A percentile compares a stretch with the other conserved stretches of the same genome.
Conservation (phyloP, 2,797 vertebrate genomes). For the Neoniphon sammara region DNA sequence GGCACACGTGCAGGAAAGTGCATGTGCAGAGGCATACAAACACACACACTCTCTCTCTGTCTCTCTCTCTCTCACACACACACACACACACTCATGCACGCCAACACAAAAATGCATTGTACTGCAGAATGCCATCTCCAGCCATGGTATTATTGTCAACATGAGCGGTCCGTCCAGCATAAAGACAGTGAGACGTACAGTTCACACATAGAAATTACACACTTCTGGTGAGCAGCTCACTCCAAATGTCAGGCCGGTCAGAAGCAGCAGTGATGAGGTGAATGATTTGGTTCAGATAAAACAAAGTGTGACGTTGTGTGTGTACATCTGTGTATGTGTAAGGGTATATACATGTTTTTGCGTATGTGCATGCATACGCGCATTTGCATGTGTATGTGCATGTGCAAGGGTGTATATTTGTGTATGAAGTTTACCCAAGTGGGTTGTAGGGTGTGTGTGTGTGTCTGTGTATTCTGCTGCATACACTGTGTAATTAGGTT, state of each 20-base stretch:
- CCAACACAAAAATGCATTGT: neutral
- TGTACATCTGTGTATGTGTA: constrained; percentile 18
- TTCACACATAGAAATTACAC: constrained; percentile 38
- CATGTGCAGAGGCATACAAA: neutral
- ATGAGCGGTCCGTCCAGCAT: constrained; percentile 9
- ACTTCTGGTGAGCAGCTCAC: constrained; percentile 53
- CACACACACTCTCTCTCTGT: neutral
- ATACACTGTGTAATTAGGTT: constrained; percentile 69
- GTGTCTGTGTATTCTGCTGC: constrained; percentile 36
- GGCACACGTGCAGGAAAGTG: constrained; percentile 9
- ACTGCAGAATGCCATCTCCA: neutral
- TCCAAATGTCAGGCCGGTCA: constrained; percentile 56
- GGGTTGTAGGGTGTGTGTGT: constrained; percentile 46
- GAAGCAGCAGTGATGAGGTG: constrained; percentile 6
- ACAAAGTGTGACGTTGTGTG: neutral
- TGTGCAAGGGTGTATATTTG: constrained; percentile 34
- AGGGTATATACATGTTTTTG: constrained; percentile 4
- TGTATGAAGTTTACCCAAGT: constrained; percentile 55
- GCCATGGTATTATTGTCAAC: neutral
- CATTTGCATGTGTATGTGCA: neutral
- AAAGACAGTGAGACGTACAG: constrained; percentile 36
- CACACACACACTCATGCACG: neutral
- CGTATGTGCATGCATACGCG: constrained; percentile 3
- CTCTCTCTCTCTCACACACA: neutral
- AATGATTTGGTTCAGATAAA: constrained; percentile 22